These are phyloP conservation scores for Drosophila murphyi DNA, from an alignment of 1,140 invertebrate genomes.

Conservation along the genomic window DNA sequence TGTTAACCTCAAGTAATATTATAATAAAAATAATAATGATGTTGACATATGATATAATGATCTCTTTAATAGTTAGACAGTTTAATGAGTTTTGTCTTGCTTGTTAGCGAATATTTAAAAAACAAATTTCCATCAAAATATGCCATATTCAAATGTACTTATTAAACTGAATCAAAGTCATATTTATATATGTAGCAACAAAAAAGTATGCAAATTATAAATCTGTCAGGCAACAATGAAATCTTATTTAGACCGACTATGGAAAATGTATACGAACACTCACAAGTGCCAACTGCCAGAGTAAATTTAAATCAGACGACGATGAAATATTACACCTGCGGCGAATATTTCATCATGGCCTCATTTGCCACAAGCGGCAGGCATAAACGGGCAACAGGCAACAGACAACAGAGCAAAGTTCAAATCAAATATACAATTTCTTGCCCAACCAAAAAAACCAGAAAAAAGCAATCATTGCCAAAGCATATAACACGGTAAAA, in stretches of 20 bases:
- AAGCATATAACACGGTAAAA: conserved; percentile 27
- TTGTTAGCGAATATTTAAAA: background rate
- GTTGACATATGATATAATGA: too few relatives aligned
- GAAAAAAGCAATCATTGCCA: conserved; percentile 72
- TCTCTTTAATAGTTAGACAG: background rate
- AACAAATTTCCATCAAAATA: background rate
- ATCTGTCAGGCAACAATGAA: conserved; percentile 68
- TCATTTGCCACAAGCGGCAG: conserved; percentile 46
- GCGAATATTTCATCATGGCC: conserved; percentile 68
- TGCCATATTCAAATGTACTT: background rate
- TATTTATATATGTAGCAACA: conserved; percentile 19
- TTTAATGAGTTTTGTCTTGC: background rate
- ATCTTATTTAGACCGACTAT: conserved; percentile 63
- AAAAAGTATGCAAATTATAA: conserved; percentile 53
- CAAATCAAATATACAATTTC: conserved; percentile 67
- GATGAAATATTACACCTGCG: conserved; percentile 75
- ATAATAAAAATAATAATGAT: too few relatives aligned
- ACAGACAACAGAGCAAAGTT: conserved; percentile 10
- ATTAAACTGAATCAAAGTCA: conserved; percentile 35
- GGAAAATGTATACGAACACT: too few relatives aligned
- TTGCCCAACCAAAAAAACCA: conserved; percentile 38
- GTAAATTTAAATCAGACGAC: conserved; percentile 70
- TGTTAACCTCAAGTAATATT: background rate
- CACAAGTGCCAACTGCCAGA: conserved; percentile 39
- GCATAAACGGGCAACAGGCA: conserved; percentile 2